Conservation (phyloP, 2,113 vertebrate species). For the Thryonomys swinderianus region DNA sequence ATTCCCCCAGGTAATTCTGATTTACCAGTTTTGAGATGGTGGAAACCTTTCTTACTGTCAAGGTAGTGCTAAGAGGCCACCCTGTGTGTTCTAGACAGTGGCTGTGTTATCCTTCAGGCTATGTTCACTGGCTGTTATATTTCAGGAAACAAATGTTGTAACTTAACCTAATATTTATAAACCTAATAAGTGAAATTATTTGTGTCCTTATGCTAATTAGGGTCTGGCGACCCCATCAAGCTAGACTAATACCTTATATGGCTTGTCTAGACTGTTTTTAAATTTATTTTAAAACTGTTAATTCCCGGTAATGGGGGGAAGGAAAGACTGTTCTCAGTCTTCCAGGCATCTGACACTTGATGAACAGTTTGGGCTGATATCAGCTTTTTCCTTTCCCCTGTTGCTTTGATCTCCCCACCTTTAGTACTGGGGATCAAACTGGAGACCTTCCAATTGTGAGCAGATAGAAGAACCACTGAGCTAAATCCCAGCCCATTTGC, state of each 20-base stretch:
- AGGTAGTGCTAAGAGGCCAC: not conserved
- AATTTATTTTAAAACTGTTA: not conserved
- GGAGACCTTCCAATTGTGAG: too few species aligned
- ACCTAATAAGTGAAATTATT: not conserved
- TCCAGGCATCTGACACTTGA: not conserved
- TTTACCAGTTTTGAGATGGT: conserved; percentile 20
- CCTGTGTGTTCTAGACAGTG: not conserved
- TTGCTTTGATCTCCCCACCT: not conserved
- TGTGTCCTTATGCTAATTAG: not conserved
- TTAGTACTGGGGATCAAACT: too few species aligned
- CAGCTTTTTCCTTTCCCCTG: not conserved
- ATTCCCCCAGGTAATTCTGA: conserved; percentile 24
- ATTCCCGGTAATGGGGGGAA: too few species aligned
- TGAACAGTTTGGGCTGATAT: not conserved
- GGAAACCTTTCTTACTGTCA: conserved; percentile 31
- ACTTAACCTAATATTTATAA: conserved; percentile 40
- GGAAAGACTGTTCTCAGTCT: not conserved
- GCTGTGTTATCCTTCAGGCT: conserved; percentile 1
- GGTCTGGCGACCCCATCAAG: not conserved
- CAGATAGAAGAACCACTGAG: too few species aligned
- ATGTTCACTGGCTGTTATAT: too few species aligned
- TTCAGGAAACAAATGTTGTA: not conserved
- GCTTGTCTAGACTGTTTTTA: not conserved
- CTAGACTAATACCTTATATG: not conserved
- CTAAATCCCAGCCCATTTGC: not conserved